Evolutionary conservation across 2,888 invertebrate species (phyloP).

Genomic region (Sinelater perroti): DNA sequence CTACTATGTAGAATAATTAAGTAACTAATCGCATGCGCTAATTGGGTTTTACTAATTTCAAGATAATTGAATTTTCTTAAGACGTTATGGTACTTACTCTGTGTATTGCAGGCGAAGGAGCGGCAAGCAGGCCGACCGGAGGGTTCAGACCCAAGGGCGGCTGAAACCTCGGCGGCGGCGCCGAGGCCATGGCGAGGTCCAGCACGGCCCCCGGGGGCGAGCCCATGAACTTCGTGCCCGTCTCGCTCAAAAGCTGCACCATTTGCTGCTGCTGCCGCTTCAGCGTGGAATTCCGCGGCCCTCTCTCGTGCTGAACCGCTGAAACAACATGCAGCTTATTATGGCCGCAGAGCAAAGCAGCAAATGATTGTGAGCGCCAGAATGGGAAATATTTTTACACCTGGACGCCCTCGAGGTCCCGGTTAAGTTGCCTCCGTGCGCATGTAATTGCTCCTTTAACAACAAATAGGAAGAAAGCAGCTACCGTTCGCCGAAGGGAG

Average conservation of each 20-base stretch:
- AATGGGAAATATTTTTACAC: constrained; percentile 45
- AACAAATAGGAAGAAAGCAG: constrained; percentile 6
- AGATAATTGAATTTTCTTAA: too few species aligned
- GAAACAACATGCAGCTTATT: constrained; percentile 53
- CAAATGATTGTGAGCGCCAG: not conserved
- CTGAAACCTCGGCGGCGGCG: constrained; percentile 47
- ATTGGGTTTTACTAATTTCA: too few species aligned
- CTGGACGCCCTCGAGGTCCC: constrained; percentile 37
- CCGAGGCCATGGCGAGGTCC: constrained; percentile 63
- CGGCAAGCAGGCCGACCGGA: constrained; percentile 35
- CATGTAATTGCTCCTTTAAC: constrained; percentile 31
- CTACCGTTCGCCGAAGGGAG: constrained; percentile 9
- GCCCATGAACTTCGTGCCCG: constrained; percentile 52
- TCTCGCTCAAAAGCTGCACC: constrained; percentile 81
- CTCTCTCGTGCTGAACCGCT: constrained; percentile 99
- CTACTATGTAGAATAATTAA: too few species aligned
- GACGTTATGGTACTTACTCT: too few species aligned
- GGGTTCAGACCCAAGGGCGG: constrained; percentile 43
- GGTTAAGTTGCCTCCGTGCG: constrained; percentile 31
- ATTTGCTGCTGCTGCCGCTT: constrained; percentile 85
- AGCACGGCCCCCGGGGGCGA: constrained; percentile 56
- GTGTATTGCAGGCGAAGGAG: constrained; percentile 53
- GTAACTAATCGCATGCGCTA: too few species aligned
- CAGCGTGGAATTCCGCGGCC: constrained; percentile 94
- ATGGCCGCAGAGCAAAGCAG: constrained; percentile 7